Evolutionary conservation across 2,113 vertebrate species (phyloP).

Genomic region (Rattus norvegicus): GRCr8 NC_086019.1:63952001-63952500

Average conservation of each 20-base stretch:
- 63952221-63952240: neutral
- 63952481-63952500: neutral
- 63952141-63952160: neutral
- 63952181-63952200: neutral
- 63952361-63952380: accelerated
- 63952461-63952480: neutral
- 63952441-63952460: accelerated
- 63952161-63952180: neutral
- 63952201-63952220: neutral
- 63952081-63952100: accelerated
- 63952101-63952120: accelerated
- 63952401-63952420: neutral
- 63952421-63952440: neutral
- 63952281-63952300: neutral
- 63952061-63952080: accelerated
- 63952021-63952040: neutral
- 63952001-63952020: too few species aligned
- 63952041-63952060: neutral
- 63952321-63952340: neutral
- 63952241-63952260: neutral
- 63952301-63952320: accelerated
- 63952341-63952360: accelerated
- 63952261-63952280: accelerated
- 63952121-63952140: neutral
- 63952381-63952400: accelerated